A percentile compares a stretch with the other conserved stretches of the same genome.
Conservation (phyloP, 2,797 vertebrate genomes). For the Amblyraja radiata region DNA sequence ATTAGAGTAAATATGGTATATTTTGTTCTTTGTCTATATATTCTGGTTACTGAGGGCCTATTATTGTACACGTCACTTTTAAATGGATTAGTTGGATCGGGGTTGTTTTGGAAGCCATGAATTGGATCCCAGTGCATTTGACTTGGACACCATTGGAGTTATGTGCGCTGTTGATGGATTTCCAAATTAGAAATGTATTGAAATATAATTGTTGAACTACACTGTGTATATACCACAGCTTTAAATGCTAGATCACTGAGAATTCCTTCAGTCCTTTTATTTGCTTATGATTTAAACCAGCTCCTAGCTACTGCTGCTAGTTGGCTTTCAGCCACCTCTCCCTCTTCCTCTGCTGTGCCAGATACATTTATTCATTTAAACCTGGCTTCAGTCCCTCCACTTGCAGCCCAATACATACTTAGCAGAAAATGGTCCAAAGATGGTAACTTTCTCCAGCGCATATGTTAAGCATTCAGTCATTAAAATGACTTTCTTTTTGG, state of each 20-base stretch:
- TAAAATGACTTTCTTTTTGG: neutral
- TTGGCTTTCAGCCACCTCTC: constrained; percentile 8
- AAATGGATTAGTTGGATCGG: neutral
- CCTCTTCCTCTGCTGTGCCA: neutral
- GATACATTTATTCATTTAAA: constrained; percentile 20
- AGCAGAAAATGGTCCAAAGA: constrained; percentile 22
- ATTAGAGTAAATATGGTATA: constrained; percentile 17
- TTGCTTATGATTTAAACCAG: constrained; percentile 32
- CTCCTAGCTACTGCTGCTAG: constrained; percentile 2
- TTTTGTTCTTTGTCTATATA: constrained; percentile 5
- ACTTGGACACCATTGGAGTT: neutral
- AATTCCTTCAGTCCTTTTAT: constrained; percentile 21
- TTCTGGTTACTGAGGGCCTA: neutral
- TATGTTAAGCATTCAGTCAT: constrained; percentile 17
- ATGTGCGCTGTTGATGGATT: neutral
- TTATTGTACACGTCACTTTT: constrained; percentile 12
- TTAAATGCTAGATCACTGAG: constrained; percentile 23
- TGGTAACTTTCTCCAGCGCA: neutral
- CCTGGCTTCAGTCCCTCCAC: neutral
- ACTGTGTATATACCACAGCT: constrained; percentile 22
- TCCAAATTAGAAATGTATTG: neutral
- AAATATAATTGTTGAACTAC: neutral
- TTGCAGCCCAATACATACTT: neutral
- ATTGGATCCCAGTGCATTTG: neutral
- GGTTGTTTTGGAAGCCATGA: neutral